phyloP scores from a whole-genome alignment of 2,113 vertebrate species.

The Cisticola juncidis region DNA sequence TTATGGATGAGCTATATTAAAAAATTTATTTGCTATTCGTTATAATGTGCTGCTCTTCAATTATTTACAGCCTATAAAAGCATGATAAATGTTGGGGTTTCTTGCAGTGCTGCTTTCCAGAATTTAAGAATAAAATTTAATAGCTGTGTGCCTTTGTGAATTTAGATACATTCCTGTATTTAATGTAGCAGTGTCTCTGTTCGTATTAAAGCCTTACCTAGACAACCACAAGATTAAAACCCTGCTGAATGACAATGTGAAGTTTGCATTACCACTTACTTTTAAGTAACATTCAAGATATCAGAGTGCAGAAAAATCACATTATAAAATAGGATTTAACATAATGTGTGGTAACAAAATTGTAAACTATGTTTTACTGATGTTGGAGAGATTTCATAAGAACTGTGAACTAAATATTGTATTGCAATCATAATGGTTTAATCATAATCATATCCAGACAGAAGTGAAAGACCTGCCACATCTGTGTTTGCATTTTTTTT shows the following conservation, averaged over 20 bases:
- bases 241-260: background rate
- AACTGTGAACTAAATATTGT: background rate
- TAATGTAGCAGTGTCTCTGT: background rate
- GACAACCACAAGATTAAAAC: background rate
- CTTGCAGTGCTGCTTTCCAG: background rate
- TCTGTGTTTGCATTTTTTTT: background rate
- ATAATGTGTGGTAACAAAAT: background rate
- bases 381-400: background rate
- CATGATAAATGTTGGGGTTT: background rate
- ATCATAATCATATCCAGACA: background rate
- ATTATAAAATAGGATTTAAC: background rate
- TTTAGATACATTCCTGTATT: background rate
- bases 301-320: background rate
- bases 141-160: background rate
- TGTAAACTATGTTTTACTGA: background rate
- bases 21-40: background rate
- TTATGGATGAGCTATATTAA: background rate
- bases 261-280: background rate
- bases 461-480: background rate
- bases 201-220: background rate
- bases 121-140: background rate
- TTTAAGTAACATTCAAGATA: background rate
- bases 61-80: slow-evolving; percentile 10
- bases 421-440: background rate
- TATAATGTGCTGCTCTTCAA: background rate